Percentiles rank a stretch among this genome's conserved stretches.
Conservation (phyloP, 2,888 invertebrate species). For the Aleiodes leptofemur region DNA sequence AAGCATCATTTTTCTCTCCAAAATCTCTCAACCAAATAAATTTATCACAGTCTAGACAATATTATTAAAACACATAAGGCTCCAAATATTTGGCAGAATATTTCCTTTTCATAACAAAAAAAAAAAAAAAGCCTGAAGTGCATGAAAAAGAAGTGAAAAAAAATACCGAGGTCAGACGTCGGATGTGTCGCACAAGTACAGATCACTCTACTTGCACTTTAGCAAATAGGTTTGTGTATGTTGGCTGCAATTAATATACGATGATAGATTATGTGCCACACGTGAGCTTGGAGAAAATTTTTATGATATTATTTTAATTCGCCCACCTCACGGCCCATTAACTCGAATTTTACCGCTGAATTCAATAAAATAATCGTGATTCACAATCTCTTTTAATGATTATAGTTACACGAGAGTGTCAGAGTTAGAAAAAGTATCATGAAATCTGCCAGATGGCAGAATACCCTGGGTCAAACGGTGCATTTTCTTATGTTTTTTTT, state of each 20-base stretch:
- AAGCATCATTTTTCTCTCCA: no score
- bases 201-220: neutral
- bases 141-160: no score
- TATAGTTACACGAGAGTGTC: constrained; percentile 1
- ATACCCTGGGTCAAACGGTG: constrained; percentile 45
- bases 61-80: no score
- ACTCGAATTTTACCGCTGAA: constrained; percentile 16
- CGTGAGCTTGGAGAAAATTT: constrained; percentile 21
- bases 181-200: neutral
- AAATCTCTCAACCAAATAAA: no score
- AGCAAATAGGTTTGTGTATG: constrained; percentile 2
- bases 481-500: constrained; percentile 1
- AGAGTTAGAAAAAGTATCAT: constrained; percentile 52
- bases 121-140: no score
- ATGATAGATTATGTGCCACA: constrained; percentile 34
- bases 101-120: no score
- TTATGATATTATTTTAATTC: constrained; percentile 9
- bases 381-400: constrained; percentile 10
- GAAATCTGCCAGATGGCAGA: constrained; percentile 56
- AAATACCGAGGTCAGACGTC: constrained; percentile 1
- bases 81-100: no score
- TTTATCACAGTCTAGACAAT: no score
- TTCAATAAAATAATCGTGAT: constrained; percentile 23
- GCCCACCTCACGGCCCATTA: constrained; percentile 37
- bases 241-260: constrained; percentile 33